A percentile compares a stretch with the other conserved stretches of the same genome.
These are phyloP conservation scores for Sprattus sprattus DNA, from an alignment of 2,113 vertebrate species.

Conservation along the genomic window DNA sequence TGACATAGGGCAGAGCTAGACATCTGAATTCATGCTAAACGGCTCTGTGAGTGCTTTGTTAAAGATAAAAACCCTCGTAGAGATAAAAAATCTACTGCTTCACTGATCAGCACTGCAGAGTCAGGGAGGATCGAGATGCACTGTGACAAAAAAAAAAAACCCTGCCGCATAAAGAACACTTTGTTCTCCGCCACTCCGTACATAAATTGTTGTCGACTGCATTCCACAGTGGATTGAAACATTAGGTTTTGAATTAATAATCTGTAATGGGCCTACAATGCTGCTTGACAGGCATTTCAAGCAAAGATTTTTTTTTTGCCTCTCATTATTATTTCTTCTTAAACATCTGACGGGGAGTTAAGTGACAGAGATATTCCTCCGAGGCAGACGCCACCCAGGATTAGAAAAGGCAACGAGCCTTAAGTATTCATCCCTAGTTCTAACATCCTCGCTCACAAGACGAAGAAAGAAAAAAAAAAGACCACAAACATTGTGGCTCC, in stretches of 20 bases:
- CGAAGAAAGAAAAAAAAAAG: not conserved
- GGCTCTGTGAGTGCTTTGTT: not conserved
- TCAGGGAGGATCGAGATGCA: not conserved
- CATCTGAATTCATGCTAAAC: constrained; percentile 7
- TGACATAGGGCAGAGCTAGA: not conserved
- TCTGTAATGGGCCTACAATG: not conserved
- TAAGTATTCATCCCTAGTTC: not conserved
- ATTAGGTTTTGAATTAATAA: not conserved
- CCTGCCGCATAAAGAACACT: not conserved
- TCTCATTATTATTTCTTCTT: not conserved
- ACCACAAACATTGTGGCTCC: not conserved
- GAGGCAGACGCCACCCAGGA: not conserved
- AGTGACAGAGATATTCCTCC: not conserved
- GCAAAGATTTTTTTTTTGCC: not conserved
- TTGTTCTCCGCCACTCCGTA: not conserved
- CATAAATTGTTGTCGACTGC: not conserved
- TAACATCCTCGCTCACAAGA: not conserved
- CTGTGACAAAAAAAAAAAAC: not conserved
- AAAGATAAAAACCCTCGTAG: not conserved
- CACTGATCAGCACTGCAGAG: not conserved
- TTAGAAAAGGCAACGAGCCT: not conserved
- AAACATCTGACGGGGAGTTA: not conserved
- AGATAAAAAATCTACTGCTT: constrained; percentile 9
- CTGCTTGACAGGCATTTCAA: not conserved
- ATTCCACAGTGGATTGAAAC: not conserved